A percentile compares a stretch with the other conserved stretches of the same genome.
phyloP scores from a whole-genome alignment of 2,797 vertebrate species.

The Micropoecilia bifurca region DNA sequence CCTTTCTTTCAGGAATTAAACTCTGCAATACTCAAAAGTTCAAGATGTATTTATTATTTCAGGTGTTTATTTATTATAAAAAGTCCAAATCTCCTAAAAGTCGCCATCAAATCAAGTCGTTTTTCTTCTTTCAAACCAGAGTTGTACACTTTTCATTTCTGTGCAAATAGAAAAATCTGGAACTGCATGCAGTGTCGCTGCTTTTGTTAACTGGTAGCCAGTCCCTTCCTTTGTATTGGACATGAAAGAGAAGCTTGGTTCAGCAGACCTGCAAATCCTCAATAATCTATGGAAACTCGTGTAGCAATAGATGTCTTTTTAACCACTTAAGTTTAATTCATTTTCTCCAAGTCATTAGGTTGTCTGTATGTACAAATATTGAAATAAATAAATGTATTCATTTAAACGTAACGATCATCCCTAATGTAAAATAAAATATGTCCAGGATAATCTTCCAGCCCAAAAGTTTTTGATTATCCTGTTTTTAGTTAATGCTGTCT shows the following conservation, averaged over 20 bases:
- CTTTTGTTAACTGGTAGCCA: conserved; percentile 24
- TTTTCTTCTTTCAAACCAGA: not conserved
- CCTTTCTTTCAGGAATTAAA: not conserved
- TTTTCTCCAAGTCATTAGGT: not conserved
- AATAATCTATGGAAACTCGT: conserved; percentile 8
- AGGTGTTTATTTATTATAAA: not conserved
- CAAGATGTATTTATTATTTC: not conserved
- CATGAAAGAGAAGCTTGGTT: conserved; percentile 61
- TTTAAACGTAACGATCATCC: not conserved
- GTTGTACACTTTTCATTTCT: not conserved
- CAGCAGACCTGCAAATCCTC: conserved; percentile 49
- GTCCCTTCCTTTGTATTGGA: conserved; percentile 50
- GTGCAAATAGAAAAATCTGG: conserved; percentile 31
- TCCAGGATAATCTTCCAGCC: not conserved
- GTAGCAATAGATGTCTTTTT: not conserved
- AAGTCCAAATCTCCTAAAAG: not conserved
- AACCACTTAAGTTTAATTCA: not conserved
- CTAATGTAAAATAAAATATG: not conserved
- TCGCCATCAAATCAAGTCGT: not conserved
- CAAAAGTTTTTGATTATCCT: not conserved
- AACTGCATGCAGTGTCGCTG: conserved; percentile 20
- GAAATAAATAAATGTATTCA: not conserved
- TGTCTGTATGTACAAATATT: not conserved
- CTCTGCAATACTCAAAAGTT: not conserved
- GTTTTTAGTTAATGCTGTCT: not conserved